phyloP scores from a whole-genome alignment of 2,888 invertebrate species.

The Sussaba pulchella region DNA sequence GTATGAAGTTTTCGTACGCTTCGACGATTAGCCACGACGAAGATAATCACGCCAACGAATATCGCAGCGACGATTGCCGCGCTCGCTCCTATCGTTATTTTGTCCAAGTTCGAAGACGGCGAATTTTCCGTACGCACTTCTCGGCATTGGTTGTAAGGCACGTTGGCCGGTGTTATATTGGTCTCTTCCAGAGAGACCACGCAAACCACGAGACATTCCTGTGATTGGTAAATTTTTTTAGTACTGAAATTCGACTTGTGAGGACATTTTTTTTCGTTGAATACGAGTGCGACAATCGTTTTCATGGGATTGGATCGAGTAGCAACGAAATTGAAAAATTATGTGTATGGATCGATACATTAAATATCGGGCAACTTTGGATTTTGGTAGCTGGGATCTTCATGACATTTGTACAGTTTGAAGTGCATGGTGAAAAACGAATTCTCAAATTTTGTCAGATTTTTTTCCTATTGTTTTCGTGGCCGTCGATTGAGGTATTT shows the following conservation, averaged over 20 bases:
- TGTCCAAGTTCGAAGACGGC: conserved; percentile 96
- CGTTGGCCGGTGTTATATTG: conserved; percentile 94
- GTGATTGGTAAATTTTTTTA: conserved; percentile 72
- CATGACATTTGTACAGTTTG: too few relatives aligned
- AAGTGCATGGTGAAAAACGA: too few relatives aligned
- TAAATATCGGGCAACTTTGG: too few relatives aligned
- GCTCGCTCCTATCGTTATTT: conserved; percentile 96
- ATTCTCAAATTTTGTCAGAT: too few relatives aligned
- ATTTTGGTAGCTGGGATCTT: too few relatives aligned
- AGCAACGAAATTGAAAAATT: too few relatives aligned
- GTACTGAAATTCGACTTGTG: too few relatives aligned
- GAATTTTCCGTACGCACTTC: conserved; percentile 95
- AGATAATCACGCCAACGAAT: conserved; percentile 95
- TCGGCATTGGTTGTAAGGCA: conserved; percentile 94
- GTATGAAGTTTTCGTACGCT: conserved; percentile 91
- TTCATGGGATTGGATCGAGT: too few relatives aligned
- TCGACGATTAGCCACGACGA: conserved; percentile 93
- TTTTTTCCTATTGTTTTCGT: too few relatives aligned
- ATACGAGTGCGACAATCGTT: background rate
- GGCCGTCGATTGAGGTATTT: too few relatives aligned
- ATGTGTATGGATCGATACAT: too few relatives aligned
- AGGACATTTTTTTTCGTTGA: background rate
- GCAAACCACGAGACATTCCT: conserved; percentile 97
- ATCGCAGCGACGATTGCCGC: conserved; percentile 97
- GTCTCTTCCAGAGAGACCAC: conserved; percentile 96